phyloP scores from a whole-genome alignment of 2,888 invertebrate species.

The Harpalus rubripes region DNA sequence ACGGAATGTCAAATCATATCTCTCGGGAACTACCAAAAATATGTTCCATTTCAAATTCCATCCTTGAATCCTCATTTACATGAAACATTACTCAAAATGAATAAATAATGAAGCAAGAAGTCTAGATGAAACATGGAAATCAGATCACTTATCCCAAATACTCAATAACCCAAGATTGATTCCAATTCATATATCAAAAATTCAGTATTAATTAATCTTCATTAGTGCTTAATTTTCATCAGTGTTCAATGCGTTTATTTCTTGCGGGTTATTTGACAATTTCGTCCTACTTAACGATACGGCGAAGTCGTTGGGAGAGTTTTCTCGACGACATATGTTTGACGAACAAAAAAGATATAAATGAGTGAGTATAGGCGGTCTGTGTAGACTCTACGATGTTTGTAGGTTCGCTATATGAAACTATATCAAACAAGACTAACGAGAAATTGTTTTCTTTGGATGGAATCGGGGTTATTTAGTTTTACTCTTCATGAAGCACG shows the following conservation, averaged over 20 bases:
- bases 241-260: constrained; percentile 9
- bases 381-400: constrained; percentile 15
- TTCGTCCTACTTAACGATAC: constrained; percentile 51
- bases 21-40: background rate
- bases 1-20: too few species aligned
- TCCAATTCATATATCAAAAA: background rate
- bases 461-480: constrained; percentile 24
- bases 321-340: constrained; percentile 53
- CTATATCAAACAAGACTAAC: constrained; percentile 57
- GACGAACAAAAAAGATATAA: constrained; percentile 52
- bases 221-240: constrained; percentile 14
- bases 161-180: background rate
- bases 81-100: background rate
- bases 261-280: constrained; percentile 49
- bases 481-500: constrained; percentile 34
- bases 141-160: background rate
- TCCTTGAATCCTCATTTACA: background rate
- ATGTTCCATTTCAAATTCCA: background rate
- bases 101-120: background rate
- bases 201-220: constrained; percentile 18
- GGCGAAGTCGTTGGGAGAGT: constrained; percentile 52
- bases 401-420: constrained; percentile 32
- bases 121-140: background rate
- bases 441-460: constrained; percentile 52
- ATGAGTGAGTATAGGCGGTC: constrained; percentile 39